A percentile compares a stretch with the other conserved stretches of the same genome.
phyloP scores from a whole-genome alignment of 2,888 invertebrate genomes.

The Epirrita christyi region DNA sequence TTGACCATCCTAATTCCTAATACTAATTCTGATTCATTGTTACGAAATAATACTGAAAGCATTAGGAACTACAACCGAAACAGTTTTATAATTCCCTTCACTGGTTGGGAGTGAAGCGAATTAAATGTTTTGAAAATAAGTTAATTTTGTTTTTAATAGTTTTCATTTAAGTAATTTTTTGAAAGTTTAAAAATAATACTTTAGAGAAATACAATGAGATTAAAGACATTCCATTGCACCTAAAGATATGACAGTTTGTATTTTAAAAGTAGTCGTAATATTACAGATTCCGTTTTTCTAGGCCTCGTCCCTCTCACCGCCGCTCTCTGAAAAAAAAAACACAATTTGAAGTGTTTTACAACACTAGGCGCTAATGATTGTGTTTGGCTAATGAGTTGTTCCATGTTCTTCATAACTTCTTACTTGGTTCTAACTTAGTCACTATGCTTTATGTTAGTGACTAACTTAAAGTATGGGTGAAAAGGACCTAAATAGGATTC shows the following conservation, averaged over 20 bases:
- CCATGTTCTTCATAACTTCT: no score
- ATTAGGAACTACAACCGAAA: constrained; percentile 58
- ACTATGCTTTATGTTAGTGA: no score
- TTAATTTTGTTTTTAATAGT: background rate
- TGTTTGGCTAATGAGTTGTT: no score
- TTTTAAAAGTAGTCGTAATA: constrained; percentile 54
- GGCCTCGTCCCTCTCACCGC: constrained; percentile 69
- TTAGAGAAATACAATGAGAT: constrained; percentile 2
- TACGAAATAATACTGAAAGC: constrained; percentile 27
- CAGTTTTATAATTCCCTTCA: constrained; percentile 50
- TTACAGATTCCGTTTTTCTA: constrained; percentile 64
- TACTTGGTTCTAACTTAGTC: no score
- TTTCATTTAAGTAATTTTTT: background rate
- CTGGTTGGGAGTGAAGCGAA: constrained; percentile 60
- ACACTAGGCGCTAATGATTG: no score
- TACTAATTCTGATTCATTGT: background rate
- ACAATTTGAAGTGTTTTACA: background rate
- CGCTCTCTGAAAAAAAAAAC: constrained; percentile 56
- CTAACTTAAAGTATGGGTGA: no score
- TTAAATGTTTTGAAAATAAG: constrained; percentile 35
- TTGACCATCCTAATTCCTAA: background rate
- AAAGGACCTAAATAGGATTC: no score
- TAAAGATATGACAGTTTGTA: constrained; percentile 55
- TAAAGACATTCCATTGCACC: constrained; percentile 48
- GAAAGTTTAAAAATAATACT: constrained; percentile 11